phyloP scores from a whole-genome alignment of 2,113 vertebrate genomes.

The Blennius ocellaris region DNA sequence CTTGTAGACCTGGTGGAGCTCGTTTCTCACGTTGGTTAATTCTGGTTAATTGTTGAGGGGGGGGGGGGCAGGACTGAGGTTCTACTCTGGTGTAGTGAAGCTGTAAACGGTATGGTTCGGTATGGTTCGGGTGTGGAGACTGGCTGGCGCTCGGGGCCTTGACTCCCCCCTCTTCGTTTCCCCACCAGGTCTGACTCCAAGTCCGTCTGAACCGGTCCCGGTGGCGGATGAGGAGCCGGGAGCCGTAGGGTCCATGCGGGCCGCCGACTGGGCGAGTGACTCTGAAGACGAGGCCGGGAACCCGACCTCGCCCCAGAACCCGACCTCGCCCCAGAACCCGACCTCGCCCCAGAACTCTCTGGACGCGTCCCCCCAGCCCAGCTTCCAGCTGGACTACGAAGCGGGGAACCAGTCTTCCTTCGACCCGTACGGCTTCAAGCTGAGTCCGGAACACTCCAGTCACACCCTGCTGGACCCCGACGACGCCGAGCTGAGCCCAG shows the following conservation, averaged over 20 bases:
- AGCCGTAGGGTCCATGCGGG: neutral
- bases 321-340: conserved; percentile 14
- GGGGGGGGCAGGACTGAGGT: too few species aligned
- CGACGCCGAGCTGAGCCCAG: conserved; percentile 67
- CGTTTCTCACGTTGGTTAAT: too few species aligned
- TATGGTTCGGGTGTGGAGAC: too few species aligned
- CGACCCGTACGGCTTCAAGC: conserved; percentile 81
- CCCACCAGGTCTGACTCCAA: conserved; percentile 31
- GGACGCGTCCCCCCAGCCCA: conserved; percentile 21
- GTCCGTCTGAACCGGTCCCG: neutral
- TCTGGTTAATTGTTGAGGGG: too few species aligned
- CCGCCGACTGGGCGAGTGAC: neutral
- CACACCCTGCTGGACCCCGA: conserved; percentile 74
- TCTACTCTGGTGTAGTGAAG: too few species aligned
- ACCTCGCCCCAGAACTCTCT: conserved; percentile 27
- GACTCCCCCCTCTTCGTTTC: neutral
- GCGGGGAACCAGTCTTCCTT: conserved; percentile 67
- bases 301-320: conserved; percentile 23
- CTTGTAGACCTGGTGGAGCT: too few species aligned
- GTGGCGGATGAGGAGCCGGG: neutral
- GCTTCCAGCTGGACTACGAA: conserved; percentile 69
- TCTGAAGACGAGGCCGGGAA: conserved; percentile 7
- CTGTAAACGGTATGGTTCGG: too few species aligned
- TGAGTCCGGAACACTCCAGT: conserved; percentile 79
- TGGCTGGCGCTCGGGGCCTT: too few species aligned